Evolutionary conservation across 2,797 vertebrate genomes (phyloP).

Genomic region (Labroides dimidiatus): DNA sequence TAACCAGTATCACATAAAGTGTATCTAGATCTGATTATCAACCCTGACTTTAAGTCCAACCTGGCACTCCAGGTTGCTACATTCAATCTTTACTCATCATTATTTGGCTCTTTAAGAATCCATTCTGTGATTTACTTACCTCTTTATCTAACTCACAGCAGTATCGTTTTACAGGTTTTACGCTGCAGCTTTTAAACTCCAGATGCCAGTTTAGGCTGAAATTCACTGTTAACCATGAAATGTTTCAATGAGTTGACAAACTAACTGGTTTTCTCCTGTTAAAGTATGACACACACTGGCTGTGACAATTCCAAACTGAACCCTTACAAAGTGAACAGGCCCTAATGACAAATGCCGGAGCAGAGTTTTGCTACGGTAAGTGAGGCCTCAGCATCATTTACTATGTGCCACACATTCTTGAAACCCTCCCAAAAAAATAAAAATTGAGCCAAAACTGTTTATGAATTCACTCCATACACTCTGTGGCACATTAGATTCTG

Average conservation of each 20-base stretch:
- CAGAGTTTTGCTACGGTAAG: conserved; percentile 39
- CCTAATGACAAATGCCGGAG: conserved; percentile 43
- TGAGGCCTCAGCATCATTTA: conserved; percentile 44
- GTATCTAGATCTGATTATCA: too few species aligned
- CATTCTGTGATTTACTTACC: not conserved
- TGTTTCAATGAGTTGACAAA: conserved; percentile 15
- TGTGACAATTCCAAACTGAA: conserved; percentile 50
- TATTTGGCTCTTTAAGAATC: not conserved
- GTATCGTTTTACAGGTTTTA: not conserved
- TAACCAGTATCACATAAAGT: too few species aligned
- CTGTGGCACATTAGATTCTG: conserved; percentile 72
- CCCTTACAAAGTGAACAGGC: conserved; percentile 40
- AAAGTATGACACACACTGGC: conserved; percentile 44
- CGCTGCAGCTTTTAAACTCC: not conserved
- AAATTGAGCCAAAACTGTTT: conserved; percentile 71
- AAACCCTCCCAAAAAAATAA: conserved; percentile 46
- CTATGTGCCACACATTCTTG: conserved; percentile 28
- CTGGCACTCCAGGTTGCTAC: too few species aligned
- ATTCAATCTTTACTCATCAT: too few species aligned
- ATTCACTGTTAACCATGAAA: not conserved
- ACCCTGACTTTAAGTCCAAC: too few species aligned
- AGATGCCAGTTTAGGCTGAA: conserved; percentile 10
- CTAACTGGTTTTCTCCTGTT: conserved; percentile 21
- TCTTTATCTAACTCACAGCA: not conserved
- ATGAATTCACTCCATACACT: conserved; percentile 73